phyloP scores from a whole-genome alignment of 2,113 vertebrate genomes.

The Solea senegalensis region DNA sequence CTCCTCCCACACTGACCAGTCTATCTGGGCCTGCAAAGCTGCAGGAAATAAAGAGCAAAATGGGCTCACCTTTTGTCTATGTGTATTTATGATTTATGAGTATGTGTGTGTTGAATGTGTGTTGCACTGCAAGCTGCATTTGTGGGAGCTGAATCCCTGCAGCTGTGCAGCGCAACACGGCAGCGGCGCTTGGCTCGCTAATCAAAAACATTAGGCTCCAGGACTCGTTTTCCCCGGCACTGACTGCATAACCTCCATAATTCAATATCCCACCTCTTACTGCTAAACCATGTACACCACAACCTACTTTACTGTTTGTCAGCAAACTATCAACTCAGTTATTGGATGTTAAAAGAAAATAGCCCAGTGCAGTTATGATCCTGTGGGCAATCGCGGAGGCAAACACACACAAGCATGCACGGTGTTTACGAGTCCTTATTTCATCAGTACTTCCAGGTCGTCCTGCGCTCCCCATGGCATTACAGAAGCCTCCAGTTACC shows the following conservation, averaged over 20 bases:
- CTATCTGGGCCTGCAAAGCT: constrained; percentile 68
- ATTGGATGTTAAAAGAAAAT: constrained; percentile 62
- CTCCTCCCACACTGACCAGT: constrained; percentile 77
- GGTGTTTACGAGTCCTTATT: constrained; percentile 70
- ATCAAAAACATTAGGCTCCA: constrained; percentile 77
- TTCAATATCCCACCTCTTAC: constrained; percentile 73
- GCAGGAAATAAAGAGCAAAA: constrained; percentile 73
- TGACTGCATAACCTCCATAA: constrained; percentile 69
- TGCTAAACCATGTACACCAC: constrained; percentile 57
- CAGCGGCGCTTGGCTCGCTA: constrained; percentile 57
- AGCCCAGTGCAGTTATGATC: constrained; percentile 51
- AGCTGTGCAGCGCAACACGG: constrained; percentile 53
- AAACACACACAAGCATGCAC: constrained; percentile 31
- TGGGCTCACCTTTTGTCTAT: constrained; percentile 74
- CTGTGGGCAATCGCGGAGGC: constrained; percentile 66
- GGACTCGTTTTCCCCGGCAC: constrained; percentile 66
- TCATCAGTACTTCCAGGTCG: constrained; percentile 74
- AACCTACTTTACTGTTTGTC: constrained; percentile 70
- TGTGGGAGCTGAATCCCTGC: constrained; percentile 52
- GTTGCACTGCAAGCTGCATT: constrained; percentile 30
- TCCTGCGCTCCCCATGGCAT: constrained; percentile 14
- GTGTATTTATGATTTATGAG: constrained; percentile 77
- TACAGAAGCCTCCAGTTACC: constrained; percentile 69
- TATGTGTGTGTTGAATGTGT: constrained; percentile 39
- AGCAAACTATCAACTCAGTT: constrained; percentile 73